Evolutionary conservation across 2,888 invertebrate species (phyloP).

Genomic region (Arctia plantaginis): DNA sequence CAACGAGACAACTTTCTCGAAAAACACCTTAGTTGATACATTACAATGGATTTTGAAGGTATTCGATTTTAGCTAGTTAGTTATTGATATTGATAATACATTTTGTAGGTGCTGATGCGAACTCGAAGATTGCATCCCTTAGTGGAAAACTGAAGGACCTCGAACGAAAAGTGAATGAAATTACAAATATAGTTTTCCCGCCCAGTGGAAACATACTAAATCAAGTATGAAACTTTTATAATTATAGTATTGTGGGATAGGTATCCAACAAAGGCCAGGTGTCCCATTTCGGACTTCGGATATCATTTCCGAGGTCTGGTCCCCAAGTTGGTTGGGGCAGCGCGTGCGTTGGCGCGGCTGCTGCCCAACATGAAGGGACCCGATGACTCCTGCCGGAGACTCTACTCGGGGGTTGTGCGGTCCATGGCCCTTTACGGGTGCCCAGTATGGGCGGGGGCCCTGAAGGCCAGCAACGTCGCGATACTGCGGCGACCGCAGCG

Average conservation of each 20-base stretch:
- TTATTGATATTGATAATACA: background rate
- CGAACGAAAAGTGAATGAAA: slow-evolving; percentile 4
- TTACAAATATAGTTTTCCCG: slow-evolving; percentile 1
- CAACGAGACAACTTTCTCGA: background rate
- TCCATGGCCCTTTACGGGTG: no score
- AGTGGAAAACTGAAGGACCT: slow-evolving; percentile 1
- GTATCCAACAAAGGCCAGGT: background rate
- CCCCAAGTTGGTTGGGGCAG: no score
- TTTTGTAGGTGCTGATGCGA: background rate
- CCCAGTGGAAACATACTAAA: slow-evolving; percentile 2
- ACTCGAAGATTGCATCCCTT: background rate
- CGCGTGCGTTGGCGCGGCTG: no score
- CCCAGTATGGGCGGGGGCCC: no score
- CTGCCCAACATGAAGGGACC: no score
- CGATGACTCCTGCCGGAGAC: no score
- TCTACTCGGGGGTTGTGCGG: no score
- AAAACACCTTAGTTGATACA: background rate
- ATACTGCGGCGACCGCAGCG: no score
- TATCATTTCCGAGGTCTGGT: no score
- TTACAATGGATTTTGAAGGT: background rate
- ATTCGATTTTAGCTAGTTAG: background rate
- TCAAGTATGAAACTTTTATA: slow-evolving; percentile 6
- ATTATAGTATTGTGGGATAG: background rate
- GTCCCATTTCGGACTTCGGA: no score
- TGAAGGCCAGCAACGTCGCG: no score